phyloP scores from a whole-genome alignment of 2,888 invertebrate species.

The Eudasyphora cyanicolor region DNA sequence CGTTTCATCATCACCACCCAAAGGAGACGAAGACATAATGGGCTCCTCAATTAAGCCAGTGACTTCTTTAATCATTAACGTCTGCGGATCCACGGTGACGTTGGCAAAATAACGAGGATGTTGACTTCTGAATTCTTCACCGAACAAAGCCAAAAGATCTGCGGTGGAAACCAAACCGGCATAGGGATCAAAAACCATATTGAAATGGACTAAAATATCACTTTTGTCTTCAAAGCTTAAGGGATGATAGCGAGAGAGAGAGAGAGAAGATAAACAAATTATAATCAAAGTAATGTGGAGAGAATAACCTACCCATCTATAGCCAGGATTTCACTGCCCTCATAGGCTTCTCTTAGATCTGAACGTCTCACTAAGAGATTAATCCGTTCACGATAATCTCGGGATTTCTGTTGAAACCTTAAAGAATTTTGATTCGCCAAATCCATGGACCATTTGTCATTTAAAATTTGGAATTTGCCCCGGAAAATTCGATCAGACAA shows the following conservation, averaged over 20 bases:
- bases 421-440: conserved; percentile 85
- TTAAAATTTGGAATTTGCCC: conserved; percentile 87
- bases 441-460: conserved; percentile 86
- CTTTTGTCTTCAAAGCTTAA: conserved; percentile 84
- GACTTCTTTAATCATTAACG: conserved; percentile 84
- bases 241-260: too few species aligned
- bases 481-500: conserved; percentile 90
- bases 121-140: conserved; percentile 83
- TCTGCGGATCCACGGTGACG: conserved; percentile 84
- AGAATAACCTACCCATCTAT: conserved; percentile 87
- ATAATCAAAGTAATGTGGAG: too few species aligned
- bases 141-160: conserved; percentile 85
- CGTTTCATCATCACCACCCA: conserved; percentile 78
- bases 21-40: conserved; percentile 78
- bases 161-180: conserved; percentile 84
- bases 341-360: conserved; percentile 87
- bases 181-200: conserved; percentile 90
- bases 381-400: conserved; percentile 88
- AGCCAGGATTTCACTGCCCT: conserved; percentile 90
- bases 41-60: conserved; percentile 78
- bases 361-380: conserved; percentile 88
- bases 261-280: background rate
- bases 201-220: conserved; percentile 91
- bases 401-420: conserved; percentile 87
- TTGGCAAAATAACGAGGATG: conserved; percentile 84